phyloP scores from a whole-genome alignment of 2,797 vertebrate species.

The Sebastes jordani region DNA sequence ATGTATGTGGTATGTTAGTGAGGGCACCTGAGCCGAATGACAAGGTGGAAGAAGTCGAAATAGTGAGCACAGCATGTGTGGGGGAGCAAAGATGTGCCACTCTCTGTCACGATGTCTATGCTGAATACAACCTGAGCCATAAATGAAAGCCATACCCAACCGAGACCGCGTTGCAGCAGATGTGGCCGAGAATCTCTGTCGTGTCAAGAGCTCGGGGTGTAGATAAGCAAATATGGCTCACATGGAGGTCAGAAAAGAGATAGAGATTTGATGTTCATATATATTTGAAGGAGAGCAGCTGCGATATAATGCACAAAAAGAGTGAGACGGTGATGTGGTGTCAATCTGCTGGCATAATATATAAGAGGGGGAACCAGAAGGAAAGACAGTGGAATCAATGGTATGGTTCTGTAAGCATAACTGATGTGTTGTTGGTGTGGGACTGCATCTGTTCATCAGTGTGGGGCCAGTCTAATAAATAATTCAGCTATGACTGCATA shows the following conservation, averaged over 20 bases:
- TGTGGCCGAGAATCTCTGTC: slow-evolving; percentile 27
- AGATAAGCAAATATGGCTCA: slow-evolving; percentile 45
- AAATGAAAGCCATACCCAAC: slow-evolving; percentile 35
- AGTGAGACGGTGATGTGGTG: slow-evolving; percentile 22
- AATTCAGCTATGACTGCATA: slow-evolving; percentile 67
- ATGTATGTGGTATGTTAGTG: slow-evolving; percentile 66
- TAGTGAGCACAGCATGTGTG: slow-evolving; percentile 30
- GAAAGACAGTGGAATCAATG: slow-evolving; percentile 15
- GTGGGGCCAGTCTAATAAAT: slow-evolving; percentile 57
- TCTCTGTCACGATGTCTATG: slow-evolving; percentile 29
- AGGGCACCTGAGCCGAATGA: slow-evolving; percentile 65
- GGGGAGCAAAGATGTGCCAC: slow-evolving; percentile 8
- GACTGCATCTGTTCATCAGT: slow-evolving; percentile 51
- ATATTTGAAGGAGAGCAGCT: slow-evolving; percentile 25
- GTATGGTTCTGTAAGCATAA: slow-evolving; percentile 34
- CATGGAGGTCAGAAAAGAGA: slow-evolving; percentile 18
- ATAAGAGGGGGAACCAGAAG: slow-evolving; percentile 14
- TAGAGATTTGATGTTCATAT: slow-evolving; percentile 23
- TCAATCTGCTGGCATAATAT: slow-evolving; percentile 21
- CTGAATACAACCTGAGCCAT: slow-evolving; percentile 21
- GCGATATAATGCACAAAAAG: slow-evolving; percentile 2
- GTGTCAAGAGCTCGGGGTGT: slow-evolving; percentile 33
- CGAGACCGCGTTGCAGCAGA: slow-evolving; percentile 10
- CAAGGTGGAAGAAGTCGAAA: slow-evolving; percentile 49
- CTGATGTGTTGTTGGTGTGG: slow-evolving; percentile 39